Percentiles rank a stretch among this genome's conserved stretches.
Conservation (phyloP, 2,888 invertebrate genomes). For the Notocelia uddmanniana region DNA sequence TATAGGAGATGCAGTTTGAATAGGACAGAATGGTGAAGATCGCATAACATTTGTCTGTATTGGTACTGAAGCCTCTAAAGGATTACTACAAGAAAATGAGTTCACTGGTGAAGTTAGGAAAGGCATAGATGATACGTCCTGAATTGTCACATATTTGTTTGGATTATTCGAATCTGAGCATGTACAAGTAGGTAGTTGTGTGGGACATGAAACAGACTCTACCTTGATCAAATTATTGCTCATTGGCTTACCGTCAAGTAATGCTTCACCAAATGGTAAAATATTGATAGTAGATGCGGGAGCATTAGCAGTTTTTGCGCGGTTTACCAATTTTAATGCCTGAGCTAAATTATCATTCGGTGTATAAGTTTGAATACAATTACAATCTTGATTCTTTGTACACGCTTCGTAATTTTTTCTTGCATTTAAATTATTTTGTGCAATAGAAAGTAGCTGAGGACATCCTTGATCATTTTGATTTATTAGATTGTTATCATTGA, state of each 20-base stretch:
- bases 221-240: constrained; percentile 9
- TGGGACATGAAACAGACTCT: constrained; percentile 1
- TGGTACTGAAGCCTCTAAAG: not conserved
- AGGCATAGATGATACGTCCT: constrained; percentile 5
- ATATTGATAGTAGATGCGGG: constrained; percentile 1
- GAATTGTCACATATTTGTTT: constrained; percentile 9
- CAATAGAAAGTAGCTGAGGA: constrained; percentile 14
- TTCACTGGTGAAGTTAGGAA: not conserved
- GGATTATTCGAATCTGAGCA: not conserved
- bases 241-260: constrained; percentile 21
- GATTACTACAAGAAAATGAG: not conserved
- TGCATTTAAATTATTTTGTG: constrained; percentile 14
- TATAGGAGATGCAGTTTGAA: constrained; percentile 8
- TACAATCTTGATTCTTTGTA: constrained; percentile 3
- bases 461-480: constrained; percentile 28
- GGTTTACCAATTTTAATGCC: constrained; percentile 19
- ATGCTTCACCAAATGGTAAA: constrained; percentile 21
- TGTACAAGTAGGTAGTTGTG: constrained; percentile 5
- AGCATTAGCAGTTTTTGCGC: not conserved
- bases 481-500: not conserved
- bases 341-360: constrained; percentile 16
- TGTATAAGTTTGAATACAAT: not conserved
- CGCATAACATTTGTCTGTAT: not conserved
- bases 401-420: not conserved
- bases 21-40: not conserved